phyloP scores from a whole-genome alignment of 2,797 vertebrate genomes.

The Melanitta fusca region DNA sequence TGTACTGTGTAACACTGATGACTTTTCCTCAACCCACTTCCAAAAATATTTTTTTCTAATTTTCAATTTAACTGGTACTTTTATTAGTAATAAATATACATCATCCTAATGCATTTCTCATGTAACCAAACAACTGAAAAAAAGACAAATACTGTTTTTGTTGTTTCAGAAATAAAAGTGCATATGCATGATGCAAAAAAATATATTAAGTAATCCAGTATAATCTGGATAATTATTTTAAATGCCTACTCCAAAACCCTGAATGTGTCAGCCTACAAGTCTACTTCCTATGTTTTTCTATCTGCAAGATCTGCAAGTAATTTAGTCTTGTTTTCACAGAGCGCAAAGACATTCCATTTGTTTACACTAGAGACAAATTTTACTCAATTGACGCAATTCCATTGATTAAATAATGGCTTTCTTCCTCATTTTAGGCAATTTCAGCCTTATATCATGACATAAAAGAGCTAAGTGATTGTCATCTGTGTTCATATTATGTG shows the following conservation, averaged over 20 bases:
- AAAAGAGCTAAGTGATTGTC: conserved; percentile 76
- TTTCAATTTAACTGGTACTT: not conserved
- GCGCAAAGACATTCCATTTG: conserved; percentile 80
- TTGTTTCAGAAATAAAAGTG: conserved; percentile 4
- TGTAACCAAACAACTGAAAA: not conserved
- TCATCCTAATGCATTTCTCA: not conserved
- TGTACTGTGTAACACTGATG: not conserved
- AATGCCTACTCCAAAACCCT: conserved; percentile 59
- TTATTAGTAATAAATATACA: not conserved
- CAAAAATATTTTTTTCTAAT: not conserved
- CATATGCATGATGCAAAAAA: not conserved
- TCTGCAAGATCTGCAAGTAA: conserved; percentile 84
- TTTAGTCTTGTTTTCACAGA: conserved; percentile 83
- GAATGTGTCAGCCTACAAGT: conserved; percentile 74
- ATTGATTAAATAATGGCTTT: conserved; percentile 92
- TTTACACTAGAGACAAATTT: conserved; percentile 89
- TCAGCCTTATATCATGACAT: conserved; percentile 74
- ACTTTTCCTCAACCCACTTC: not conserved
- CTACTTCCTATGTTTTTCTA: conserved; percentile 72
- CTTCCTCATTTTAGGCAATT: conserved; percentile 89
- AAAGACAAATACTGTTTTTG: not conserved
- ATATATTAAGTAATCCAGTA: conserved; percentile 56
- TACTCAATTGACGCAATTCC: conserved; percentile 88
- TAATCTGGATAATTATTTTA: conserved; percentile 78
- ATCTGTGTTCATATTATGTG: conserved; percentile 61